These are phyloP conservation scores for Lasioglossum vierecki DNA, from an alignment of 2,888 invertebrate species.

Conservation along the genomic window DNA sequence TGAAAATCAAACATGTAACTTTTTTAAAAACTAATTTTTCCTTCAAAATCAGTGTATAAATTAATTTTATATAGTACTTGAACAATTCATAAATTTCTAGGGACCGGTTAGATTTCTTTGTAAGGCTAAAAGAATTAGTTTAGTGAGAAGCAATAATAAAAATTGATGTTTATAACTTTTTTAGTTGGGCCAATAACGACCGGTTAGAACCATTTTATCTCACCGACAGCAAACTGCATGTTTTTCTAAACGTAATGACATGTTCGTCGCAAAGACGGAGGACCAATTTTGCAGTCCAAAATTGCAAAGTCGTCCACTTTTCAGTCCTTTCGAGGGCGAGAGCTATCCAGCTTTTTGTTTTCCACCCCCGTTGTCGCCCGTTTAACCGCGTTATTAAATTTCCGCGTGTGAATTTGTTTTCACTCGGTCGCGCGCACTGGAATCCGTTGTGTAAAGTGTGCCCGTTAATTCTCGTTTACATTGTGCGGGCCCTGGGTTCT, in stretches of 20 bases:
- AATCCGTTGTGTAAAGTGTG: conserved; percentile 26
- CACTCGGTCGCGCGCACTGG: conserved; percentile 1
- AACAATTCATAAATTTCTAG: not conserved
- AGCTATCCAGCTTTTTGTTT: conserved; percentile 13
- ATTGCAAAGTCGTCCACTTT: not conserved
- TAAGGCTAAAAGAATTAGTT: too few species aligned
- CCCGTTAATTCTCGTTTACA: conserved; percentile 51
- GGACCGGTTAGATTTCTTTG: too few species aligned
- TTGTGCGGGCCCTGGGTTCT: conserved; percentile 27
- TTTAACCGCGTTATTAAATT: conserved; percentile 49
- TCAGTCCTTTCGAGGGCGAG: not conserved
- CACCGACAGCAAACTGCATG: not conserved
- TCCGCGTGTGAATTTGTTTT: conserved; percentile 45
- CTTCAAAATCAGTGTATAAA: too few species aligned
- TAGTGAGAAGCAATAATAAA: too few species aligned
- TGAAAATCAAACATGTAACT: too few species aligned
- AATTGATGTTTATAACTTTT: too few species aligned
- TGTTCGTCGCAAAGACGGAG: not conserved
- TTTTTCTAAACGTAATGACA: not conserved
- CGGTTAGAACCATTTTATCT: not conserved
- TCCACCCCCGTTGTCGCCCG: conserved; percentile 5
- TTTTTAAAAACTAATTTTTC: not conserved
- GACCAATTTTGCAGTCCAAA: not conserved
- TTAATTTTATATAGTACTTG: not conserved
- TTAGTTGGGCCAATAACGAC: too few species aligned